Evolutionary conservation across 2,113 vertebrate species (phyloP), one percentile per base, ranked within the genome.

Genomic region (Arvicanthis niloticus): DNA sequence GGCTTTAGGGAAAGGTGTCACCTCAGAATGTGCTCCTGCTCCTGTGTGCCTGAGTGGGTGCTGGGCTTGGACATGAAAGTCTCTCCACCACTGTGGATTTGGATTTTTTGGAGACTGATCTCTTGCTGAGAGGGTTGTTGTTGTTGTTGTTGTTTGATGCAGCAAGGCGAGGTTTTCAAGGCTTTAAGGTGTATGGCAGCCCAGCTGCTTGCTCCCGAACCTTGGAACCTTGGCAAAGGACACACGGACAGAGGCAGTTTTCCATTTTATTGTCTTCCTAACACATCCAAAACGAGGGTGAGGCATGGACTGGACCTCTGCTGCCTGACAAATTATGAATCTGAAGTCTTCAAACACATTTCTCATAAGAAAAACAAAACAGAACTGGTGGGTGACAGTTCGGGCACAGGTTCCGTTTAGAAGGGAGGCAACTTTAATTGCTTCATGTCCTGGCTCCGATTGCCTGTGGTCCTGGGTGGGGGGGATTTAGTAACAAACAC

Each of bases 401-500:
- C 78, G 93, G 93, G 93, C 77, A 65, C 34, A 6, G 89, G 76
- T 56, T 5, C 51, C 31, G 0, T 53, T 77, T 75, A 29, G 58
- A 53, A 82, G 1, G 1, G 72, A 94, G 94, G 95, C 87, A 48
- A 94, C 93, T 97, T 97, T 95, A 97, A 88, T 95, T 58, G 5
- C 95, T 19, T 15, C 0, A 0, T 89, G 45, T 90, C 77, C 96
- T 91, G 87, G 29, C 97, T 94, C 7, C 37, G 56, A 10, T 37
- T n/a, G 94, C 77, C 97, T 97, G 91, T 70, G 2, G 90, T 91
- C 93, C 90, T 53, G 94, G 89, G 40, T 92, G 29, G 7, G 40
- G n/a, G 92, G 81, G 96, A 95, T 97, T 97, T 95, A 95, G 96
- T 76, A 96, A 96, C 8, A 60, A 91, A 96, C 56, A 11, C 26